Evolutionary conservation across 35 echinoderm and acorn worm genomes (phyloP).

Genomic region (Lytechinus variegatus): DNA sequence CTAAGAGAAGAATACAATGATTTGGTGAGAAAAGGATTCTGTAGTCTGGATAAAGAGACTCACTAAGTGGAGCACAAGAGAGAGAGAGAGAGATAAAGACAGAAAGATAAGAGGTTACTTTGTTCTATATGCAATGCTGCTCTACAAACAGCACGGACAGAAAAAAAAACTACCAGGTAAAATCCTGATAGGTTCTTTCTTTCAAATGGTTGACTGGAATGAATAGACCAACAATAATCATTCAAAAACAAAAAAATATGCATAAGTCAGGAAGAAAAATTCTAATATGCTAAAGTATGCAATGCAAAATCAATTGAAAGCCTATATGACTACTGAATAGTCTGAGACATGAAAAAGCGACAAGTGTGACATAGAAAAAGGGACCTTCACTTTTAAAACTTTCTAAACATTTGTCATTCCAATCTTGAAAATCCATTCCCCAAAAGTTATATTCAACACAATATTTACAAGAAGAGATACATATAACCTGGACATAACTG

Average conservation of each 20-base stretch:
- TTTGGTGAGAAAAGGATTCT: neutral
- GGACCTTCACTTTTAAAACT: neutral
- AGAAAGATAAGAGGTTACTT: neutral
- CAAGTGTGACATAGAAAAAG: neutral
- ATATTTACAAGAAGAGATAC: neutral
- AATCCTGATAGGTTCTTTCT: neutral
- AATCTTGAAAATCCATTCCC: neutral
- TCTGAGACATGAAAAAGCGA: neutral
- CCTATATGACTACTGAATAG: neutral
- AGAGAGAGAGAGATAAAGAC: neutral
- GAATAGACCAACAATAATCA: slow-evolving; percentile 12
- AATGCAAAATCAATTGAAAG: neutral
- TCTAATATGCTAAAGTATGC: slow-evolving; percentile 10
- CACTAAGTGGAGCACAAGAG: neutral
- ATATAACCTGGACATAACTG: neutral
- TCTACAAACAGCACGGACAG: neutral
- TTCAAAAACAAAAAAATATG: neutral
- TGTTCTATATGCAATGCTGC: neutral
- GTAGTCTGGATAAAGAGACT: neutral
- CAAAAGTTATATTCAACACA: neutral
- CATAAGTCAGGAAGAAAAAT: neutral
- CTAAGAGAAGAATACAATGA: neutral
- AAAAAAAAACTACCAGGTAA: neutral
- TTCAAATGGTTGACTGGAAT: slow-evolving; percentile 6
- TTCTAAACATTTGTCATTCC: neutral